A percentile compares a stretch with the other conserved stretches of the same genome.
phyloP scores from a whole-genome alignment of 2,113 vertebrate species.

The Corythoichthys intestinalis region DNA sequence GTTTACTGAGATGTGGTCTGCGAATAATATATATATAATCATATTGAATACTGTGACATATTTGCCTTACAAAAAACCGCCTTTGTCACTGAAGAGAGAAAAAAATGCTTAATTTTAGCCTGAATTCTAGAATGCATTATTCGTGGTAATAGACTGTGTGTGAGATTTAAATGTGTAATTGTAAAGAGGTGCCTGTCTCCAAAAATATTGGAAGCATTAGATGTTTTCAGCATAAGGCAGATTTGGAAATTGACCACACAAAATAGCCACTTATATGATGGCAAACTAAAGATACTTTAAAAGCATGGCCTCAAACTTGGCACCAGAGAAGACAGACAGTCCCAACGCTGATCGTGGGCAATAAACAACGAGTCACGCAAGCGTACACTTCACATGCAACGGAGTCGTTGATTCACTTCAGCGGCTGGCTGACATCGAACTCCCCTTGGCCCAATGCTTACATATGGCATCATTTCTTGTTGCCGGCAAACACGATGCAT shows the following conservation, averaged over 20 bases:
- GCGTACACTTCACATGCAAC: conserved; percentile 67
- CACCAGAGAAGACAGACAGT: conserved; percentile 58
- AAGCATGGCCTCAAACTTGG: conserved; percentile 66
- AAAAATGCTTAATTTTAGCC: neutral
- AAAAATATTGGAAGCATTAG: neutral
- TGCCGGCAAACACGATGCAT: conserved; percentile 53
- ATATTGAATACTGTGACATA: too few species aligned
- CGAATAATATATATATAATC: too few species aligned
- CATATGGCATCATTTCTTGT: conserved; percentile 58
- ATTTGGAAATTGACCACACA: conserved; percentile 43
- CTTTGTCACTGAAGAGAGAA: neutral
- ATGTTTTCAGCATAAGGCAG: conserved; percentile 31
- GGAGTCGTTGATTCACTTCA: conserved; percentile 64
- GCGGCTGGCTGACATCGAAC: conserved; percentile 49
- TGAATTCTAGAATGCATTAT: neutral
- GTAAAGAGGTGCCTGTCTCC: neutral
- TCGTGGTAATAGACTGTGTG: neutral
- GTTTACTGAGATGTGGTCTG: too few species aligned
- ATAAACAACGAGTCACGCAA: conserved; percentile 73
- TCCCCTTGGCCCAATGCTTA: conserved; percentile 44
- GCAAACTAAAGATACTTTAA: conserved; percentile 54
- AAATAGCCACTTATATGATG: conserved; percentile 46
- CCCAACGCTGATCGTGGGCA: conserved; percentile 63
- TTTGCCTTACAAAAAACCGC: too few species aligned
- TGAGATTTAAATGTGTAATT: neutral